phyloP scores from a whole-genome alignment of 2,113 vertebrate species.

The Micronisus gabar region DNA sequence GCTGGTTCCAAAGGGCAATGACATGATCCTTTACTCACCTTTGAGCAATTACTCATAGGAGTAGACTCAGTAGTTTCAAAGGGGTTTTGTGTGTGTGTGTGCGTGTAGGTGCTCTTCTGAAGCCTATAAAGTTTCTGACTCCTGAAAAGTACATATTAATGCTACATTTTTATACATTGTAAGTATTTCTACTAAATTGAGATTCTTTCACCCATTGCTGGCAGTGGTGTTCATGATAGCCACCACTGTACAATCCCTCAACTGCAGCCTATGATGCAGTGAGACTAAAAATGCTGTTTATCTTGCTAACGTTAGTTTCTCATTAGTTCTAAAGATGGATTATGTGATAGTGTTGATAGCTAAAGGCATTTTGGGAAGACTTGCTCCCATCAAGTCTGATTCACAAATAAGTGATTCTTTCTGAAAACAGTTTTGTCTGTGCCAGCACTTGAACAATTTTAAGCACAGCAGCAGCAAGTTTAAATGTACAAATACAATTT shows the following conservation, averaged over 20 bases:
- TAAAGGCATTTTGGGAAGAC: neutral
- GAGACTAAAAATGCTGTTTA: neutral
- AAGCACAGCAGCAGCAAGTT: neutral
- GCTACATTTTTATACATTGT: neutral
- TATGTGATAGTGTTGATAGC: neutral
- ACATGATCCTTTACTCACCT: neutral
- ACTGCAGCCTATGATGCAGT: neutral
- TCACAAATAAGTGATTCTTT: neutral
- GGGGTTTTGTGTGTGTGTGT: rapidly evolving
- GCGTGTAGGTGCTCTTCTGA: neutral
- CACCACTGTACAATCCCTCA: neutral
- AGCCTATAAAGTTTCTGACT: neutral
- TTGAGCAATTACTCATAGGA: neutral
- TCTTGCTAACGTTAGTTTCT: neutral
- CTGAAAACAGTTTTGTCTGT: neutral
- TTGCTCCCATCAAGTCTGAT: neutral
- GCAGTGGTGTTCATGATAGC: neutral
- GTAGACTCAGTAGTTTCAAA: neutral
- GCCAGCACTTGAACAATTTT: neutral
- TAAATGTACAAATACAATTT: neutral
- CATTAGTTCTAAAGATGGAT: neutral
- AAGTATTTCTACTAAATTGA: neutral
- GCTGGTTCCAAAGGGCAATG: neutral
- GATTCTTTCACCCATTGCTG: neutral
- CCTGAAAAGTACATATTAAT: neutral